These are phyloP conservation scores for Enchytraeus crypticus DNA, from an alignment of 2,888 invertebrate species.

Conservation along the genomic window DNA sequence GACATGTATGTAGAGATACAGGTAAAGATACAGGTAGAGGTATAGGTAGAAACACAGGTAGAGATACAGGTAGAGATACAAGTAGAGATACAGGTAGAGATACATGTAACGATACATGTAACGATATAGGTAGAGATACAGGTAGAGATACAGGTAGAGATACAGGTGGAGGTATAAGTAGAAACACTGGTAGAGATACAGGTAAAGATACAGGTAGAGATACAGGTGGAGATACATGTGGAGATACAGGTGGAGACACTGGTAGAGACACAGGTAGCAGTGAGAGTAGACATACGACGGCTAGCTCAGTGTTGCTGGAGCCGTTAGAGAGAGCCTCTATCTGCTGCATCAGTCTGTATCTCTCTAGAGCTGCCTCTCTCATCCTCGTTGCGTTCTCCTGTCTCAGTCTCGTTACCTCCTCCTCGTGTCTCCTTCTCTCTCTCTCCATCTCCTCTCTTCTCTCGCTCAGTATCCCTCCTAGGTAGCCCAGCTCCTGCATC, in stretches of 20 bases:
- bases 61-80: background rate
- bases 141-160: background rate
- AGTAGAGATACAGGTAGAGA: no score
- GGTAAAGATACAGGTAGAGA: background rate
- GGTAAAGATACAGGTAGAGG: background rate
- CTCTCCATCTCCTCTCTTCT: conserved; percentile 1
- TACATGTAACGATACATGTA: background rate
- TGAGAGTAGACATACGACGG: background rate
- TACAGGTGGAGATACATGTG: background rate
- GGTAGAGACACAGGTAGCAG: background rate
- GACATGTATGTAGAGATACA: background rate
- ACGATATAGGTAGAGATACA: background rate
- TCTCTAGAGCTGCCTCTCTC: conserved; percentile 4
- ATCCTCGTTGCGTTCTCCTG: conserved; percentile 5
- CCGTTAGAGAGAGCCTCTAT: conserved; percentile 5
- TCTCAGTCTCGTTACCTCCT: conserved; percentile 1
- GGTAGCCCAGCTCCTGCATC: background rate
- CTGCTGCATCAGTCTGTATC: conserved; percentile 5
- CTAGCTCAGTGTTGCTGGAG: conserved; percentile 2
- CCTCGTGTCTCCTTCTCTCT: background rate
- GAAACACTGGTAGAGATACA: background rate
- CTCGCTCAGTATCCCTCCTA: background rate
- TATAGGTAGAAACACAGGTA: background rate
- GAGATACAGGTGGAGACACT: no score
- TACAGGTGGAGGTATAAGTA: background rate